These are phyloP conservation scores for Perccottus glenii DNA, from an alignment of 2,113 vertebrate species.

Conservation along the genomic window DNA sequence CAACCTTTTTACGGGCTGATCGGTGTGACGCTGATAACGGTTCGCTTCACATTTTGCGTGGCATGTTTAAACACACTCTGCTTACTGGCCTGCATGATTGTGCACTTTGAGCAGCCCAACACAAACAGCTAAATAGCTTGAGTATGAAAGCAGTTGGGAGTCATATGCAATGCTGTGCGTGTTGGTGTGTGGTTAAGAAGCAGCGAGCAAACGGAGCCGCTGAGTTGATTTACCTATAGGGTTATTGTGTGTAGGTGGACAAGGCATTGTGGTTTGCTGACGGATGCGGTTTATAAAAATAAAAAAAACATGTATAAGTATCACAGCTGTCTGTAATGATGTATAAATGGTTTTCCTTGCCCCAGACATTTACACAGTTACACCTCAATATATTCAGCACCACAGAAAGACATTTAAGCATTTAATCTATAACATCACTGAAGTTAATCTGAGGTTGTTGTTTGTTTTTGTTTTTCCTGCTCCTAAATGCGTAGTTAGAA, in stretches of 20 bases:
- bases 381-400: no score
- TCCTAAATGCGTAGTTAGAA: no score
- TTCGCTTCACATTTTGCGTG: conserved; percentile 57
- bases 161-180: neutral
- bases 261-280: conserved; percentile 17
- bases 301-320: no score
- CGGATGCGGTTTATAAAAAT: neutral
- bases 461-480: no score
- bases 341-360: no score
- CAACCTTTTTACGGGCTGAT: conserved; percentile 62
- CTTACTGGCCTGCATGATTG: neutral
- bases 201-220: no score
- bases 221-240: conserved; percentile 12
- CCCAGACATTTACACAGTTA: no score
- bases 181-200: neutral
- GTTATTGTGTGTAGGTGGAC: conserved; percentile 37
- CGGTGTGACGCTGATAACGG: conserved; percentile 60
- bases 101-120: conserved; percentile 30
- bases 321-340: no score
- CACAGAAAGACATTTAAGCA: no score
- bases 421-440: no score
- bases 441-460: no score
- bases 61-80: conserved; percentile 39
- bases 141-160: conserved; percentile 1
- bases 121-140: conserved; percentile 37